Conservation (phyloP, 2,113 vertebrate species). For the Notiomystis cincta region DNA sequence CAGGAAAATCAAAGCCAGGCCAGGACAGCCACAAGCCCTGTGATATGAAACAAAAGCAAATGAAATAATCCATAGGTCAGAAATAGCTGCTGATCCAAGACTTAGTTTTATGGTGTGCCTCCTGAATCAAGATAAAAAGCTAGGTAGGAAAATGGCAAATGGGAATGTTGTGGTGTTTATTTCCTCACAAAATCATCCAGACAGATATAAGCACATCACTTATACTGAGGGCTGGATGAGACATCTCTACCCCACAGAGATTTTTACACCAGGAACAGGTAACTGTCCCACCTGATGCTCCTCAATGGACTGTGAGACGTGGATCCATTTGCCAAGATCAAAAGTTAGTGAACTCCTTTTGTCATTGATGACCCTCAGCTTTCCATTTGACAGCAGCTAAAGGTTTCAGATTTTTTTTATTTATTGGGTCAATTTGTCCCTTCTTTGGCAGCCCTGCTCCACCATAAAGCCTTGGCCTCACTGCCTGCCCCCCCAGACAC, state of each 20-base stretch:
- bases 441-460: neutral
- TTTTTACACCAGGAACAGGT: neutral
- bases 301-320: neutral
- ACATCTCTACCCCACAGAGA: neutral
- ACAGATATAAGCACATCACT: neutral
- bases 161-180: neutral
- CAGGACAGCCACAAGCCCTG: neutral
- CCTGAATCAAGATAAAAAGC: neutral
- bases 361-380: neutral
- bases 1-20: constrained; percentile 13
- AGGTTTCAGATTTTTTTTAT: neutral
- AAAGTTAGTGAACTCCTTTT: neutral
- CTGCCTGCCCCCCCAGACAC: neutral
- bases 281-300: neutral
- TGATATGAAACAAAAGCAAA: neutral
- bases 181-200: neutral
- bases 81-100: neutral
- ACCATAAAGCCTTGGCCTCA: neutral
- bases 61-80: neutral
- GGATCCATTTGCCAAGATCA: neutral
- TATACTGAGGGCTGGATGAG: neutral
- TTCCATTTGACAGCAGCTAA: neutral
- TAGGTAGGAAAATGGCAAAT: neutral
- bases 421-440: neutral
- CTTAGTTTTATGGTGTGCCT: neutral